A percentile compares a stretch with the other conserved stretches of the same genome.
phyloP scores from a whole-genome alignment of 1,140 invertebrate genomes.

The Leucophenga varia region DNA sequence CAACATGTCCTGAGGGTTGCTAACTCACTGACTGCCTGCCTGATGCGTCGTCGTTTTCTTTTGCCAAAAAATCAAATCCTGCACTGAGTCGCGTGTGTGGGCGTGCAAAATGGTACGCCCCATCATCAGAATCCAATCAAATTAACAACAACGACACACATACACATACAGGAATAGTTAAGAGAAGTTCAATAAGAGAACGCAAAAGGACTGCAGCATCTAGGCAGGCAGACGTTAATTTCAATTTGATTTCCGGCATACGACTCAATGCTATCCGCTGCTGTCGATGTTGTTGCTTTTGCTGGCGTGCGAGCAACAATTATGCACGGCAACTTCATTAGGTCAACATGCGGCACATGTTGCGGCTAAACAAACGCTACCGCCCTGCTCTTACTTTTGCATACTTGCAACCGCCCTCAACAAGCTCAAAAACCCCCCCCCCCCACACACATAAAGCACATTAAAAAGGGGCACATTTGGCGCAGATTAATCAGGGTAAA shows the following conservation, averaged over 20 bases:
- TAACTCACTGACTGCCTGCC: conserved; percentile 15
- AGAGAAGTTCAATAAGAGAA: conserved; percentile 20
- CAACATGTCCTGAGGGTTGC: conserved; percentile 9
- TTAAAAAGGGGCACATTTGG: conserved; percentile 18
- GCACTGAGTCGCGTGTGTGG: conserved; percentile 52
- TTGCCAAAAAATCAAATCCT: conserved; percentile 37
- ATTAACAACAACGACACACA: conserved; percentile 54
- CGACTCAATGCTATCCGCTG: conserved; percentile 3
- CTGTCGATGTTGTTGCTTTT: conserved; percentile 6
- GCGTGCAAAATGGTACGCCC: conserved; percentile 48
- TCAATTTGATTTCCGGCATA: conserved; percentile 53
- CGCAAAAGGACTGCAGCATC: conserved; percentile 18
- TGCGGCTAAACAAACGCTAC: background rate
- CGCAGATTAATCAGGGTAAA: conserved; percentile 56
- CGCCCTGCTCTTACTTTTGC: background rate
- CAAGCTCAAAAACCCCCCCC: no score
- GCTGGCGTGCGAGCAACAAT: conserved; percentile 43
- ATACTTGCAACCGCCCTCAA: background rate
- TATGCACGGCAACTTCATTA: conserved; percentile 55
- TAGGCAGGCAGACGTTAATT: conserved; percentile 45
- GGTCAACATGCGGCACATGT: conserved; percentile 41
- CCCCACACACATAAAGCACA: background rate
- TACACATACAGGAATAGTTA: conserved; percentile 16
- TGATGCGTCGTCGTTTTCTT: no score
- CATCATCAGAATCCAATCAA: conserved; percentile 57